Base-by-base conservation (phyloP, 2,113 vertebrate genomes). In the Sakesphorus luctuosus region DNA sequence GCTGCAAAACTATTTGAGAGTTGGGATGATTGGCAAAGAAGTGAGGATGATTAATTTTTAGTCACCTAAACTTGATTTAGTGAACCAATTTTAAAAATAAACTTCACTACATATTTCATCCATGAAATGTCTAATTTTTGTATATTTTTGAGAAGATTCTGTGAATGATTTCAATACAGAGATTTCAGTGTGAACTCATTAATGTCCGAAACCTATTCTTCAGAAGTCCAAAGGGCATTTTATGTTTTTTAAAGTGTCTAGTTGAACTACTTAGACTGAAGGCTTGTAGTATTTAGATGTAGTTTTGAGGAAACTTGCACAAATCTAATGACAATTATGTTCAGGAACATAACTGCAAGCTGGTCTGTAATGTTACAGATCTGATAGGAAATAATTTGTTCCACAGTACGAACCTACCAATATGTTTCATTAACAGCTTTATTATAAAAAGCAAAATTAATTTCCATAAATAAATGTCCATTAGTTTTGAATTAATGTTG, bases 361-460 rank as follows among this genome's bases (percentile, higher is more conserved):
- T 94, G 75, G 59, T 72, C 59, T 90, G 38, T 79, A 79, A 36
- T 19, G 18, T 86, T 90, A 86, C 63, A 80, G 65, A 90, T 78
- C 76, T 25, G 55, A 50, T 71, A 88, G n/a, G 75, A 76, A 88
- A 93, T 94, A 94, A 94, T 84, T 93, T 62, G 47, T 89, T 96
- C 77, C 56, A 67, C 77, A 78, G 38, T 47, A 69, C 19, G 17
- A 83, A 76, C 43, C 28, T 84, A 83, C 58, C 82, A 92, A 86
- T 93, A 90, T 80, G 68, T 83, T 93, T 94, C n/a, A 7, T 93
- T 94, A 94, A 33, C 85, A 94, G 31, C n/a, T 84, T 94, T 94
- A 92, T 75, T 91, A 89, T 38, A 94, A 73, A 73, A 94, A 96
- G 91, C 62, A 84, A 92, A 96, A 92, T 89, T 84, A 96, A 91